Evolutionary conservation across 2,113 vertebrate species (phyloP), one percentile per base, ranked within the genome.

Genomic region (Gallinago paraguaiae): DNA sequence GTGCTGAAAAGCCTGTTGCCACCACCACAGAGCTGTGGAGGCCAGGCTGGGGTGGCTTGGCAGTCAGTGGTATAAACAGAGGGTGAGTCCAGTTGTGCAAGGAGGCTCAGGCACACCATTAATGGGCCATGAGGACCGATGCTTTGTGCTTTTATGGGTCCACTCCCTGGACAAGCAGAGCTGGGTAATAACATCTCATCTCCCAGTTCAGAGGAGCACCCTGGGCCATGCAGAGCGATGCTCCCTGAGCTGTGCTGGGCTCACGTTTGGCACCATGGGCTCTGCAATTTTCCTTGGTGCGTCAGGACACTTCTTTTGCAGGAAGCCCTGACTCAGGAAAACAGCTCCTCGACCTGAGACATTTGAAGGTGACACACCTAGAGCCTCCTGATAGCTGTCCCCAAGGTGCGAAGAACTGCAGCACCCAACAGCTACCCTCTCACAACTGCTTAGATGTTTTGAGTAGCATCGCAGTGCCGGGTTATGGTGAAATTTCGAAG

Each of bases 41-140:
- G 17, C 63, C 54, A 70, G 33, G 23, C 51, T 82, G 31, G 61
- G 33, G 30, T 35, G 17, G 3, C 17, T 89, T 59, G 14, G 30
- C 3, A 9, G 12, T 30, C 43, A 8, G 24, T 24, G 31, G 9
- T 23, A 31, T 57, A 39, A 67, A 59, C 9, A 64, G 39, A 61
- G 45, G 6, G 2, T 30, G 30, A 79, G 37, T 43, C 39, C 41
- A 39, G 56, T 19, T 35, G 17, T 53, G n/a, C 30, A 39, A 65
- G 30, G 39, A 77, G 18, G 4, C 2, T 81, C 0, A 0, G 17
- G 22, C 22, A 53, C 45, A 48, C 3, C 35, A 10, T 27, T 61
- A 71, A 39, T 39, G 30, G 30, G 48, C 24, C 27, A 5, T 11
- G 27, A 7, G 71, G 6, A 8, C 4, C 2, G 17, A 19, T 17